phyloP scores from a whole-genome alignment of 2,888 invertebrate species.

The Cryptus armator region DNA sequence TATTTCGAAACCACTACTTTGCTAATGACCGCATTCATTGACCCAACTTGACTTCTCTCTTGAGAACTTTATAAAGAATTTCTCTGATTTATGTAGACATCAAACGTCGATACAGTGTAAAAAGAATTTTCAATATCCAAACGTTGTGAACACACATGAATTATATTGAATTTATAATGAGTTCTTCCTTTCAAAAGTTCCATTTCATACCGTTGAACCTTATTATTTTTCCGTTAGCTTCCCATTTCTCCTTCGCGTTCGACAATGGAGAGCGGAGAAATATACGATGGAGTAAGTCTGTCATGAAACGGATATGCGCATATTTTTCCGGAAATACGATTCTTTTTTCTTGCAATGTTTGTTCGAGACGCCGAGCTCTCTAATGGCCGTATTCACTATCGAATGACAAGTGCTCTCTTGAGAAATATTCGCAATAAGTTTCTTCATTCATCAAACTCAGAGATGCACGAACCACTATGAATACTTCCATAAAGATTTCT shows the following conservation, averaged over 20 bases:
- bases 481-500: neutral
- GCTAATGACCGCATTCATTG: neutral
- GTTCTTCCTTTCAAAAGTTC: neutral
- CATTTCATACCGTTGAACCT: neutral
- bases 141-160: neutral
- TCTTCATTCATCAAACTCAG: neutral
- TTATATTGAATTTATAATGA: neutral
- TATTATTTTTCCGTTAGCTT: neutral
- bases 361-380: neutral
- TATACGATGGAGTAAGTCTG: neutral
- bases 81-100: neutral
- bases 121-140: neutral
- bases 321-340: neutral
- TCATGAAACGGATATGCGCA: neutral
- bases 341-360: neutral
- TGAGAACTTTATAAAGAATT: neutral
- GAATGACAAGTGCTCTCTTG: neutral
- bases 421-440: neutral
- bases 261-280: neutral
- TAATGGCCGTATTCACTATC: neutral
- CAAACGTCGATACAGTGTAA: neutral
- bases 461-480: neutral
- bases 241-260: neutral
- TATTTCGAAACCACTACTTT: neutral
- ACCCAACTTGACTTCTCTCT: neutral